A percentile compares a stretch with the other conserved stretches of the same genome.
phyloP scores from a whole-genome alignment of 2,797 vertebrate genomes.

The Pterois miles region DNA sequence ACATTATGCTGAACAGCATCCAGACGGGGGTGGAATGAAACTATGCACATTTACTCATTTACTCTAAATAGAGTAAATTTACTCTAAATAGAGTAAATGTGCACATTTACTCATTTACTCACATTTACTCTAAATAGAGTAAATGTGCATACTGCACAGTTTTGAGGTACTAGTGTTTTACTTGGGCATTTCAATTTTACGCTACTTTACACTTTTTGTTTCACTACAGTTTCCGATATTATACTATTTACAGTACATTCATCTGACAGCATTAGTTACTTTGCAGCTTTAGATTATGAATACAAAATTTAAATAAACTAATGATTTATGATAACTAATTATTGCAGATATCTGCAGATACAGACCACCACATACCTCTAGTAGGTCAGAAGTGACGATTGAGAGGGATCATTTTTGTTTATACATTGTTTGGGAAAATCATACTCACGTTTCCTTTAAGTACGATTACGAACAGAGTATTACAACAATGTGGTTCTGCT shows the following conservation, averaged over 20 bases:
- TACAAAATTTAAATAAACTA: neutral
- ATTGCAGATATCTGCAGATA: neutral
- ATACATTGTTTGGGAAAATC: neutral
- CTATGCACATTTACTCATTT: neutral
- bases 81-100: too few species aligned
- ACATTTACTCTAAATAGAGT: too few species aligned
- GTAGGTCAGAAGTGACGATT: neutral
- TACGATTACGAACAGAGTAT: neutral
- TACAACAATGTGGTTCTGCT: neutral
- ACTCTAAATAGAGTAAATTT: too few species aligned
- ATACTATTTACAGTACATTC: neutral
- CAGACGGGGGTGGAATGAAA: neutral
- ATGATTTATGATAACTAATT: neutral
- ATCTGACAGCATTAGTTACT: neutral
- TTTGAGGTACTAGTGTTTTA: too few species aligned
- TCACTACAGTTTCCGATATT: neutral
- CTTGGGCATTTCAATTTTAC: neutral
- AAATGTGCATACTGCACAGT: too few species aligned
- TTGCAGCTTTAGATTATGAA: neutral
- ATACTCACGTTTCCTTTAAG: neutral
- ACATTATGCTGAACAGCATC: constrained; percentile 16
- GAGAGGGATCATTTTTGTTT: neutral
- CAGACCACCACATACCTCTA: neutral
- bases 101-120: too few species aligned
- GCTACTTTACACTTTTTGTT: neutral